Conservation (phyloP, 2,797 vertebrate species). For the Parotocinclus haroldoi region DNA sequence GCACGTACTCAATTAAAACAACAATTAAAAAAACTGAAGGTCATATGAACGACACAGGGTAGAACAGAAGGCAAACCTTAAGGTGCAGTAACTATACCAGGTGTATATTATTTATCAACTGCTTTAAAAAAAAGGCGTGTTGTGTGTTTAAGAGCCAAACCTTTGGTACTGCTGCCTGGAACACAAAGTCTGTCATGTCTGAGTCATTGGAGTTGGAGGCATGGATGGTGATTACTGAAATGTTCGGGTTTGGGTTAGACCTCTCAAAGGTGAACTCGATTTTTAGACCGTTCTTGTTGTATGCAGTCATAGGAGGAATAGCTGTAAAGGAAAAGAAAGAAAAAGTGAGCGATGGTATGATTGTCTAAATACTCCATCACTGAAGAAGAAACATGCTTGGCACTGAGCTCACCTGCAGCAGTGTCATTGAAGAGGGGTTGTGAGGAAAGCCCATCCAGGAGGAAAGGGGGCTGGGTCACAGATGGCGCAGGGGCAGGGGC, state of each 20-base stretch:
- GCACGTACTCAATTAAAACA: too few species aligned
- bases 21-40: too few species aligned
- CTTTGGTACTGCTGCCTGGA: slow-evolving; percentile 99
- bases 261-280: slow-evolving; percentile 98
- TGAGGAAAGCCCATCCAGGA: slow-evolving; percentile 90
- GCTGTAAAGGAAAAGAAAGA: slow-evolving; percentile 60
- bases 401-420: slow-evolving; percentile 77
- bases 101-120: too few species aligned
- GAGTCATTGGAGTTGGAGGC: slow-evolving; percentile 93
- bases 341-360: not conserved
- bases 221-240: slow-evolving; percentile 97
- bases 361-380: not conserved
- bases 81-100: too few species aligned
- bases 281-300: slow-evolving; percentile 98
- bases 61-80: too few species aligned
- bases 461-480: slow-evolving; percentile 83
- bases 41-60: too few species aligned
- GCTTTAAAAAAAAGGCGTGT: too few species aligned
- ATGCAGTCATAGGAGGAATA: slow-evolving; percentile 94
- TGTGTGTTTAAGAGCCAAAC: slow-evolving; percentile 58
- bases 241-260: slow-evolving; percentile 92
- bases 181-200: slow-evolving; percentile 99
- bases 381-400: too few species aligned
- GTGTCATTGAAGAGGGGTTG: slow-evolving; percentile 93
- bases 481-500: slow-evolving; percentile 75